Evolutionary conservation across 2,888 invertebrate species (phyloP).

Genomic region (Drosophila mercatorum): DNA sequence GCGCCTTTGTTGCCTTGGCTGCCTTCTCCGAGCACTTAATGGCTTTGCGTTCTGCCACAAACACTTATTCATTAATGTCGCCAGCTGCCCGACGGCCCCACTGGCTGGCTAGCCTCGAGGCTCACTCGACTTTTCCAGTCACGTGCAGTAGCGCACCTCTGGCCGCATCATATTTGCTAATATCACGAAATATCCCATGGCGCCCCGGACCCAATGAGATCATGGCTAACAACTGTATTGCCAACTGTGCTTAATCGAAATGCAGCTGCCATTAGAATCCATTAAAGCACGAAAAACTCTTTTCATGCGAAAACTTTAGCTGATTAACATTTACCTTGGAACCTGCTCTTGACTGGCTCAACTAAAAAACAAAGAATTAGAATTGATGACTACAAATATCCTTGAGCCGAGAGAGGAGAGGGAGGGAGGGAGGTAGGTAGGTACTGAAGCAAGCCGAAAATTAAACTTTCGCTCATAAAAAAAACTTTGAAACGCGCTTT

Average conservation of each 20-base stretch:
- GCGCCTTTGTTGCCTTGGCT: conserved; percentile 17
- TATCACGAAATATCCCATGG: conserved; percentile 37
- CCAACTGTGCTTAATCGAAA: not conserved
- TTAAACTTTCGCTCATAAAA: conserved; percentile 18
- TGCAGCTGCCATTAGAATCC: not conserved
- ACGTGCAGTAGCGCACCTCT: conserved; percentile 12
- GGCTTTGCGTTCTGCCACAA: conserved; percentile 38
- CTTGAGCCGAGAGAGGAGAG: not conserved
- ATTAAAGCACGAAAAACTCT: not conserved
- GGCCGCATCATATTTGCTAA: conserved; percentile 21
- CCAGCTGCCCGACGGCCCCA: conserved; percentile 12
- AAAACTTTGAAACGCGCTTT: conserved; percentile 11
- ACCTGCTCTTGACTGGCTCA: no score
- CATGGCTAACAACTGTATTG: no score
- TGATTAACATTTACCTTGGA: not conserved
- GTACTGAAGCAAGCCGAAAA: not conserved
- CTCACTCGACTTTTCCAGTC: conserved; percentile 10
- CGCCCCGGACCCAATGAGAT: no score
- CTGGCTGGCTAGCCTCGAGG: not conserved
- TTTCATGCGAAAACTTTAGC: not conserved
- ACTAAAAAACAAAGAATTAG: not conserved
- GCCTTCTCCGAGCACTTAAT: conserved; percentile 49
- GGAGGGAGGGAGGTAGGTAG: not conserved
- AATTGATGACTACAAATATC: conserved; percentile 6
- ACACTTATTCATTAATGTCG: conserved; percentile 31